Conservation (phyloP, 2,113 vertebrate species). For the Garra rufa region DNA sequence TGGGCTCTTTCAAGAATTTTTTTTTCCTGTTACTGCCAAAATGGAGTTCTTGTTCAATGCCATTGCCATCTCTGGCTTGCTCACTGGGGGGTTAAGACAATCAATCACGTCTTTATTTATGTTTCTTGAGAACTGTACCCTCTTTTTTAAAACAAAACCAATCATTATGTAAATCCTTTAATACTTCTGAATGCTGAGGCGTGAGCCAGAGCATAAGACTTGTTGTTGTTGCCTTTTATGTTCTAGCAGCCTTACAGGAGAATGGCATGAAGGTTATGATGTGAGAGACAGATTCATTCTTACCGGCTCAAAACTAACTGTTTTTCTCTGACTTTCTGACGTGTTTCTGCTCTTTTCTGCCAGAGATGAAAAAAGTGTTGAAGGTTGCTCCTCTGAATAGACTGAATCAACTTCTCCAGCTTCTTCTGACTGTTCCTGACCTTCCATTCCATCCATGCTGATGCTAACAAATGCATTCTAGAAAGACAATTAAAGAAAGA, state of each 20-base stretch:
- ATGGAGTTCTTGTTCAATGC: no score
- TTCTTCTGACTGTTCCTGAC: neutral
- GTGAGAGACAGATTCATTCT: neutral
- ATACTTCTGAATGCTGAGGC: no score
- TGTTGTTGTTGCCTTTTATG: neutral
- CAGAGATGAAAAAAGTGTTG: neutral
- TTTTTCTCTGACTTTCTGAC: neutral
- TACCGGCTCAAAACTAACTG: neutral
- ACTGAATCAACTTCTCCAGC: conserved; percentile 10
- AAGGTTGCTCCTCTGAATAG: neutral
- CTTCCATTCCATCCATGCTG: neutral
- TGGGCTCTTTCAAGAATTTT: no score
- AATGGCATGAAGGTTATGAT: neutral
- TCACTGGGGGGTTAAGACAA: no score
- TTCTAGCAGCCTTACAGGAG: neutral
- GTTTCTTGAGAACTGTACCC: no score
- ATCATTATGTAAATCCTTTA: no score
- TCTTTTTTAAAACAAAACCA: no score
- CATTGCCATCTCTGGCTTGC: no score
- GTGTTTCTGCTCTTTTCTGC: neutral
- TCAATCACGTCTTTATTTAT: no score
- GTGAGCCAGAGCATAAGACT: no score
- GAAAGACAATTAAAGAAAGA: no score
- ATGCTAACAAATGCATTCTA: neutral
- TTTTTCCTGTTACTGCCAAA: no score